phyloP scores from a whole-genome alignment of 2,797 vertebrate genomes.

The Epinephelus malabaricus region DNA sequence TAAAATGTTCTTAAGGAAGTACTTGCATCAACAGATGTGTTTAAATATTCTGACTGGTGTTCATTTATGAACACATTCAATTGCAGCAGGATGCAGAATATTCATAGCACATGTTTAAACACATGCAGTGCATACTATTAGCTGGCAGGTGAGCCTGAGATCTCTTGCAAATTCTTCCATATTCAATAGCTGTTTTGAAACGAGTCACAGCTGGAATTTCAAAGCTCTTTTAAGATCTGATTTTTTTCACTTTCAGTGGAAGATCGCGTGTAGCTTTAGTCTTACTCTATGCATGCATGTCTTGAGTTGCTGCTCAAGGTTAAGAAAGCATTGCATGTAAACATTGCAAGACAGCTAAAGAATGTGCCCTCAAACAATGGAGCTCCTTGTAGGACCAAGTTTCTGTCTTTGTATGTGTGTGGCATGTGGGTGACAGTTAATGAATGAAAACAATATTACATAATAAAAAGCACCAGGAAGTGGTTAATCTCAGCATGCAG shows the following conservation, averaged over 20 bases:
- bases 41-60: constrained; percentile 25
- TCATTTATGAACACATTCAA: constrained; percentile 43
- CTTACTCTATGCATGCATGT: constrained; percentile 44
- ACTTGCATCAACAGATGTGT: constrained; percentile 45
- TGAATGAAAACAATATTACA: constrained; percentile 25
- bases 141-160: constrained; percentile 29
- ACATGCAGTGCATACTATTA: constrained; percentile 17
- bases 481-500: constrained; percentile 12
- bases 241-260: constrained; percentile 34
- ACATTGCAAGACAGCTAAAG: constrained; percentile 19
- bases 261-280: constrained; percentile 10
- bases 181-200: constrained; percentile 44
- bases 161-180: constrained; percentile 22
- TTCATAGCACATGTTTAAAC: constrained; percentile 44
- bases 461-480: constrained; percentile 23
- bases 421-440: constrained; percentile 28
- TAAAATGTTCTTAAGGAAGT: constrained; percentile 44
- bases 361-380: constrained; percentile 42
- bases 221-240: constrained; percentile 15
- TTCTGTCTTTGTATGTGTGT: constrained; percentile 39
- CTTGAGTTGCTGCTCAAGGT: constrained; percentile 46
- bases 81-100: constrained; percentile 33
- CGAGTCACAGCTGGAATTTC: constrained; percentile 30
- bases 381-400: constrained; percentile 37
- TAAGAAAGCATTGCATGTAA: constrained; percentile 26